Conservation (phyloP, 2,888 invertebrate species). For the Folsomia candida region DNA sequence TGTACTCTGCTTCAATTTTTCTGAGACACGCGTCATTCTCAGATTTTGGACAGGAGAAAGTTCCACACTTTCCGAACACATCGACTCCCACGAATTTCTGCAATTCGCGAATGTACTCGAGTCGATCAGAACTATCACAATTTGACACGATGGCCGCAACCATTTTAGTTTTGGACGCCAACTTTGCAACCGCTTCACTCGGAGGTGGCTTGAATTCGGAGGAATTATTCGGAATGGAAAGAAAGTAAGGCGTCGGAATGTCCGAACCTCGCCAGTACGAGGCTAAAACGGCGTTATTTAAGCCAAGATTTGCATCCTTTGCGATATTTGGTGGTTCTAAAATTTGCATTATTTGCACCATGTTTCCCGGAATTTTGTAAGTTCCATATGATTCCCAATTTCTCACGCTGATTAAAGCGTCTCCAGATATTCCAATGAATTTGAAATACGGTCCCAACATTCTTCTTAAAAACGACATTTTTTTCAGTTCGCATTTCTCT, state of each 20-base stretch:
- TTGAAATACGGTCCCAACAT: background rate
- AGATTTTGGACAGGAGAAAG: conserved; percentile 68
- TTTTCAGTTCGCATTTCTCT: background rate
- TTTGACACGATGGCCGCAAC: conserved; percentile 29
- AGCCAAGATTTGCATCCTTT: conserved; percentile 1
- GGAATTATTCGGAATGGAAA: conserved; percentile 17
- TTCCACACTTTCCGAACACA: conserved; percentile 87
- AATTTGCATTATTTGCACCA: conserved; percentile 13
- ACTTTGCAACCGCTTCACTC: conserved; percentile 22
- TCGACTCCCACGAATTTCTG: conserved; percentile 83
- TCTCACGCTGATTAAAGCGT: background rate
- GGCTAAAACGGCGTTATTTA: conserved; percentile 17
- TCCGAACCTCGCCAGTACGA: conserved; percentile 29
- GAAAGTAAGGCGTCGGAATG: conserved; percentile 16
- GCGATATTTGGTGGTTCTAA: conserved; percentile 22
- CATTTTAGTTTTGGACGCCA: conserved; percentile 21
- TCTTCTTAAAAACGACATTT: background rate
- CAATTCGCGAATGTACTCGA: conserved; percentile 81
- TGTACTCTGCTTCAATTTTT: conserved; percentile 43
- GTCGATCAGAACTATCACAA: conserved; percentile 55
- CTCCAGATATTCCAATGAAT: background rate
- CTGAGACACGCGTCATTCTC: conserved; percentile 29
- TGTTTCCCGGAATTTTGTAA: background rate
- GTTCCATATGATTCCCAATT: background rate
- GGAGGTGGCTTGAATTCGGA: background rate